phyloP scores from a whole-genome alignment of 2,888 invertebrate species.

The Leucophenga montana region DNA sequence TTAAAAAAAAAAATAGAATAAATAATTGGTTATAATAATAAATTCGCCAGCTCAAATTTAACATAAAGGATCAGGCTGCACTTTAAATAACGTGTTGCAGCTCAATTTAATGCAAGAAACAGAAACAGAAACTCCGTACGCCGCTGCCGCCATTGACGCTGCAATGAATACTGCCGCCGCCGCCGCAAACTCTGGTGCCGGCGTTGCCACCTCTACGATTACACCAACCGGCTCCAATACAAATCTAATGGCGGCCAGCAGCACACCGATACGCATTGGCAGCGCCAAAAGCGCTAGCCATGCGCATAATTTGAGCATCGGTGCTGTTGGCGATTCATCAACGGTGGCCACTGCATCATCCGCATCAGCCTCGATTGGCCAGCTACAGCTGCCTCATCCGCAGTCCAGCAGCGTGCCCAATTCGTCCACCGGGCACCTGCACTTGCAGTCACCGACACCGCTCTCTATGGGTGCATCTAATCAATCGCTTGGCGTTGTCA shows the following conservation, averaged over 20 bases:
- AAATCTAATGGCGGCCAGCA: slow-evolving; percentile 48
- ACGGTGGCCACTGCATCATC: slow-evolving; percentile 31
- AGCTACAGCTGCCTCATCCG: slow-evolving; percentile 47
- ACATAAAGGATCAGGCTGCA: background rate
- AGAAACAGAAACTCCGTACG: too few species aligned
- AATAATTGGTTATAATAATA: too few species aligned
- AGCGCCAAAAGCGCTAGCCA: slow-evolving; percentile 44
- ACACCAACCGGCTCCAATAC: slow-evolving; percentile 33
- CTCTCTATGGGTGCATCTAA: slow-evolving; percentile 60
- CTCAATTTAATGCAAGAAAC: background rate
- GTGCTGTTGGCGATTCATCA: slow-evolving; percentile 49
- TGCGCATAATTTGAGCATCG: slow-evolving; percentile 32
- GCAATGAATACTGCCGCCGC: slow-evolving; percentile 40
- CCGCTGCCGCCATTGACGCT: slow-evolving; percentile 27
- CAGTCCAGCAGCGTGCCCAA: slow-evolving; percentile 62
- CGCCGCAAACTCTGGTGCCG: slow-evolving; percentile 28
- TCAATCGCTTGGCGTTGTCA: slow-evolving; percentile 57
- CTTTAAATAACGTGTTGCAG: too few species aligned
- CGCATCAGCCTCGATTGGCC: slow-evolving; percentile 45
- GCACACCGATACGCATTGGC: slow-evolving; percentile 70
- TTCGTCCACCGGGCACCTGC: slow-evolving; percentile 52
- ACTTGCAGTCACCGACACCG: slow-evolving; percentile 51
- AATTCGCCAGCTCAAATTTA: too few species aligned
- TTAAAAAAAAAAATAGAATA: too few species aligned
- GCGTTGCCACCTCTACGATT: slow-evolving; percentile 40